Evolutionary conservation across 2,888 invertebrate genomes (phyloP), one percentile per base, ranked within the genome.

Genomic region (Trilocha varians): DNA sequence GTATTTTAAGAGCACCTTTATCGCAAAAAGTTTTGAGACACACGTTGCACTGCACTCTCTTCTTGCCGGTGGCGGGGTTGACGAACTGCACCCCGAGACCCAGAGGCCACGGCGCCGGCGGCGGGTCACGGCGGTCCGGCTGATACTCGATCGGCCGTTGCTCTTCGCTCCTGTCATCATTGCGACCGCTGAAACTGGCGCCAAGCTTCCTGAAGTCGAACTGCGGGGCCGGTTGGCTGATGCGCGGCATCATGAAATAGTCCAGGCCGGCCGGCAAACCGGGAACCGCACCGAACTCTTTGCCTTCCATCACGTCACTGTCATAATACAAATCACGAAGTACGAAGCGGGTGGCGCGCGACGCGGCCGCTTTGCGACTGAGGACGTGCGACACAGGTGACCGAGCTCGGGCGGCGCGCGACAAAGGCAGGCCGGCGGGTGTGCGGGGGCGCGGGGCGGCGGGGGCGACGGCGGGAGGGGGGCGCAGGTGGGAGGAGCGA

Each of bases 1-100:
- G 99, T 41, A 99, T 99, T 87, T 99, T 99, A 41, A 99, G 87
- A 35, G 99, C 98, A 50, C 98, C 98, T 84, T 99, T 99, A 85
- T 99, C 99, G 89, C 99, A 99, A 84, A 99, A 99, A 45, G 98
- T 98, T 80, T 99, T 99, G 52, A 97, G 88, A 78, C 99, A 99
- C 47, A 97, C 96, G 71, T 96, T 96, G 85, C 99, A 99, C 87
- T 97, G 95, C 47, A 98, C 98, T 59, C 98, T 90, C 70, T 97
- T 97, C 87, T 98, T 98, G 35, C 96, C 96, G 32, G 96, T 95
- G 8, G 94, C 92, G 16, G 96, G 95, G 77, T 95, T 95, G 61
- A 95, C 94, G 69, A 94, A 93, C 67, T 95, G 93, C 32, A 94
- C 93, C 14, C 95, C 95, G 55, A 94, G 87, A 53, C 94, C 94